Evolutionary conservation across 2,888 invertebrate genomes (phyloP).

Genomic region (Drosophila monieri): DNA sequence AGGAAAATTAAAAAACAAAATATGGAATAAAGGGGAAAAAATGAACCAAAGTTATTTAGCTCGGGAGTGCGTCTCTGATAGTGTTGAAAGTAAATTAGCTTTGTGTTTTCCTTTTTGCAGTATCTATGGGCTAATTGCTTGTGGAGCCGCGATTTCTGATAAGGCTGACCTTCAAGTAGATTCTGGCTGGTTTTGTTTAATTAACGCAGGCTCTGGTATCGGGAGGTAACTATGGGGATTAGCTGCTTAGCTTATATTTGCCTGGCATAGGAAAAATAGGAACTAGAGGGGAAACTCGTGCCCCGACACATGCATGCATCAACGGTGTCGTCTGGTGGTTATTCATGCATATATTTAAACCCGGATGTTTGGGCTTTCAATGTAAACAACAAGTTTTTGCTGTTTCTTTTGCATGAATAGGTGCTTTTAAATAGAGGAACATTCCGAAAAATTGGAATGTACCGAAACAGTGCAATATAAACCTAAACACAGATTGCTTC

Average conservation of each 20-base stretch:
- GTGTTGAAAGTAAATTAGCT: constrained; percentile 68
- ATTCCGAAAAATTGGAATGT: constrained; percentile 40
- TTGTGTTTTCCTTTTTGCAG: constrained; percentile 53
- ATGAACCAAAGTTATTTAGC: constrained; percentile 43
- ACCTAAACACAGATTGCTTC: constrained; percentile 68
- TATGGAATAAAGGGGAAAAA: constrained; percentile 22
- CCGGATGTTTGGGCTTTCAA: constrained; percentile 41
- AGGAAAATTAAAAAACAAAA: constrained; percentile 47
- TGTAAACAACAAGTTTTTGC: constrained; percentile 58
- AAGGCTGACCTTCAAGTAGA: constrained; percentile 72
- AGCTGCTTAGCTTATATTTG: neutral
- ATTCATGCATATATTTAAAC: constrained; percentile 22
- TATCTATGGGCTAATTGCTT: constrained; percentile 60
- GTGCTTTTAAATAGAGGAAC: constrained; percentile 67
- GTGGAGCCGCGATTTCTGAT: constrained; percentile 50
- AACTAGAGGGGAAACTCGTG: neutral
- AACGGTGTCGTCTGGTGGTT: constrained; percentile 25
- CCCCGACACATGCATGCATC: constrained; percentile 13
- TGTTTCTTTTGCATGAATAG: constrained; percentile 65
- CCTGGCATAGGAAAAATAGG: neutral
- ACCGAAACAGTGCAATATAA: constrained; percentile 63
- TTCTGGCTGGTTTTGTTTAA: constrained; percentile 62
- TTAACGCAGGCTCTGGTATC: constrained; percentile 41
- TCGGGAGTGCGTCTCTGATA: constrained; percentile 33
- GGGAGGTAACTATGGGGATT: neutral